These are phyloP conservation scores for Anneissia japonica DNA, from an alignment of 35 echinoderm and acorn worm genomes.

Conservation along the genomic window DNA sequence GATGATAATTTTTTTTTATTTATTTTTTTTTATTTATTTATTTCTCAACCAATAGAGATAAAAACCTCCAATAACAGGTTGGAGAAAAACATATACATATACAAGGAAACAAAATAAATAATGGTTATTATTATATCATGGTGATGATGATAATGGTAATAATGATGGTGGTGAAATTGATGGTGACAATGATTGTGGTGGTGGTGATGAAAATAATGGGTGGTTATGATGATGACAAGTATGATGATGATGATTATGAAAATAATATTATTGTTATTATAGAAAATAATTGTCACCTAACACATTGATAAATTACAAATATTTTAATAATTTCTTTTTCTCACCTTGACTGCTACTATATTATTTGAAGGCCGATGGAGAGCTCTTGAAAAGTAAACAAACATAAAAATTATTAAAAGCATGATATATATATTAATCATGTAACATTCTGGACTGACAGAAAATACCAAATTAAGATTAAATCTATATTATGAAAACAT, in stretches of 20 bases:
- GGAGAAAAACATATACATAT: too few species aligned
- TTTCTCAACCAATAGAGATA: too few species aligned
- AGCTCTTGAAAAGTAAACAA: conserved; percentile 49
- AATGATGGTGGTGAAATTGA: too few species aligned
- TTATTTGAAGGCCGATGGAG: conserved; percentile 86
- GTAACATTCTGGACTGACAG: neutral
- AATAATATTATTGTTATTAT: neutral
- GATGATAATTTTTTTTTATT: too few species aligned
- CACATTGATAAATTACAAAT: neutral
- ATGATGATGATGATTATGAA: neutral
- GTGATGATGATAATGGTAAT: too few species aligned
- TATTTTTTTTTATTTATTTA: too few species aligned
- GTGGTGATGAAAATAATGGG: neutral
- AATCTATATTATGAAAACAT: neutral
- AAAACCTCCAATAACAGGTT: too few species aligned
- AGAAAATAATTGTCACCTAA: neutral
- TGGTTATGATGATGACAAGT: neutral
- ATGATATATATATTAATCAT: neutral
- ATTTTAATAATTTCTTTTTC: neutral
- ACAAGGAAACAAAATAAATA: too few species aligned
- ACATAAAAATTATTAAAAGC: conserved; percentile 5
- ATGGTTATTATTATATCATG: too few species aligned
- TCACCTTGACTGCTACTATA: conserved; percentile 94
- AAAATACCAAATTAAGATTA: neutral
- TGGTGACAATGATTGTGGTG: too few species aligned